Conservation (phyloP, 2,888 invertebrate species). For the Stenotaenia linearis region DNA sequence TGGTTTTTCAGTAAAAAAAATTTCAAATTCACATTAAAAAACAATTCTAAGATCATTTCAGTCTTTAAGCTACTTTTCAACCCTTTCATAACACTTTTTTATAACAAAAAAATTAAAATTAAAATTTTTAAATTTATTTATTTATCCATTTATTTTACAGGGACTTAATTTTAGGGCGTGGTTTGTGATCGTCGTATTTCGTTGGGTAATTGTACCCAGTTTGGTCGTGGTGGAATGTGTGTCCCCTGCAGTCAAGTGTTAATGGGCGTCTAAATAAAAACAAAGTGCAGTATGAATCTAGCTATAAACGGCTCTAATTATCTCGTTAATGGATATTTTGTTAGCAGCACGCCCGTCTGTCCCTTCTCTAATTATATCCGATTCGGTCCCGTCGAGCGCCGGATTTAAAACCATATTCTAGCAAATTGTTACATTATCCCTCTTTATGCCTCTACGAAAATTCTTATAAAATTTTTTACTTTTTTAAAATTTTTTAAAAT, state of each 20-base stretch:
- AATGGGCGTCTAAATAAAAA: constrained; percentile 9
- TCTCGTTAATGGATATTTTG: constrained; percentile 9
- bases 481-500: no score
- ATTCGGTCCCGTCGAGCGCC: neutral
- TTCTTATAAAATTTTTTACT: no score
- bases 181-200: neutral
- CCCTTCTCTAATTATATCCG: neutral
- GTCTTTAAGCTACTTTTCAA: no score
- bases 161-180: neutral
- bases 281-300: constrained; percentile 4
- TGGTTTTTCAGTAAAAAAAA: no score
- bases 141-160: neutral
- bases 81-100: no score
- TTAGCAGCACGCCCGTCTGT: neutral
- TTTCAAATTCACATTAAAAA: no score
- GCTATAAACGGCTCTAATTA: constrained; percentile 9
- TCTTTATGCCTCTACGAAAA: neutral
- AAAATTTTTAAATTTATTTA: no score
- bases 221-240: constrained; percentile 3
- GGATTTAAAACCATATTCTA: neutral
- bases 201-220: neutral
- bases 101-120: no score
- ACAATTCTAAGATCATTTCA: no score
- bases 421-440: neutral
- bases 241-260: constrained; percentile 9